Evolutionary conservation across 2,113 vertebrate genomes (phyloP), one percentile per base, ranked within the genome.

Genomic region (Lota lota): DNA sequence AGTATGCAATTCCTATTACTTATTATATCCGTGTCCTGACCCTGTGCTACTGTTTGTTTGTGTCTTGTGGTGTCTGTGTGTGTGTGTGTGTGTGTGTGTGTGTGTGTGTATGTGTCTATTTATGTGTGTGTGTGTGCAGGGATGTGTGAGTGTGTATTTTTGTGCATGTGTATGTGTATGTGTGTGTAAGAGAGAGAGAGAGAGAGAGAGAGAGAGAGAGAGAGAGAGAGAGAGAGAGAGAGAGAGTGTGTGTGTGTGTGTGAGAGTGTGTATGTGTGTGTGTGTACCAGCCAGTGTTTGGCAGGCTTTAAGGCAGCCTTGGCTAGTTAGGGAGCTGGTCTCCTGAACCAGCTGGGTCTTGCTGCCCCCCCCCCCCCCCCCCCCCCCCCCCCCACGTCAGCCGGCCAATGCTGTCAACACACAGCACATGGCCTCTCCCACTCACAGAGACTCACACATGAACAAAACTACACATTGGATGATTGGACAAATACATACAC

Each of bases 241-340:
- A 2, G 22, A 15, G 18, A 19, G 51, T 24, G 14, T 7, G 53
- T 28, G 22, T n/a, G 51, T 18, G 51, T 56, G 64, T 22, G 17
- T 54, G 22, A 24, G 16, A 15, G 67, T 72, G 75, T 78, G 79
- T 80, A 68, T 63, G 71, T 70, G 62, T 74, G 63, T 67, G 53
- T 67, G 22, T 3, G 70, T 79, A 83, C 77, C 73, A 82, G 68
- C 40, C 59, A 59, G 36, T 79, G 72, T 78, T 83, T 91, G 90
- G 89, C 87, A 85, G 74, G 69, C 68, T 70, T 69, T 62, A 65
- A 72, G 75, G 70, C 83, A 72, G 85, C 77, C 68, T 88, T 87
- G 88, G 86, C 87, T 72, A 82, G 83, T 88, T 77, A 69, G 65
- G 69, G 78, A 87, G 80, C 85, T 81, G 83, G 79, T 88, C 83